Evolutionary conservation across 2,888 invertebrate species (phyloP).

Genomic region (Leucophora obtusa): DNA sequence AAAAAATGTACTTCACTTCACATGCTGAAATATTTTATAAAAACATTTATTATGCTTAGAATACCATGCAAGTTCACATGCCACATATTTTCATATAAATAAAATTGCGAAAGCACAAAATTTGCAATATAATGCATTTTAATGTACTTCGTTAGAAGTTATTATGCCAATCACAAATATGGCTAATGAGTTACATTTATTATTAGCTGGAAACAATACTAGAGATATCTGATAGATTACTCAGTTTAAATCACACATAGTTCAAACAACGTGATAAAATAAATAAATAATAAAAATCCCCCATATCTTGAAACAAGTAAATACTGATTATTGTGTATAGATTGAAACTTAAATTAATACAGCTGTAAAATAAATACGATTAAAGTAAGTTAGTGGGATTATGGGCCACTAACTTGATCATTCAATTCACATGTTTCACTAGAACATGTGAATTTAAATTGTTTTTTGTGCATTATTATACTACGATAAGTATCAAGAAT

Average conservation of each 20-base stretch:
- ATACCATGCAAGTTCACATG: background rate
- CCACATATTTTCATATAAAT: background rate
- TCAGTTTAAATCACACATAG: background rate
- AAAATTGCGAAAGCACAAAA: slow-evolving; percentile 25
- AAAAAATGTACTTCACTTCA: background rate
- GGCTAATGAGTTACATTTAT: no score
- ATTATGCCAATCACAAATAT: slow-evolving; percentile 23
- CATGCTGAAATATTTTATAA: background rate
- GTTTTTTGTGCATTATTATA: background rate
- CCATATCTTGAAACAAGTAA: background rate
- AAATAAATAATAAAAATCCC: background rate
- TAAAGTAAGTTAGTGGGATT: background rate
- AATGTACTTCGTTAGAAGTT: slow-evolving; percentile 41
- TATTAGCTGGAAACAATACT: background rate
- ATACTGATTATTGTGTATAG: background rate
- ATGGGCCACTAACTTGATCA: background rate
- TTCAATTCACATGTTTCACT: background rate
- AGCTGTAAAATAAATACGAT: background rate
- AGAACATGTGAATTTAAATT: background rate
- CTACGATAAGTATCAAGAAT: background rate
- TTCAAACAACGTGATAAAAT: background rate
- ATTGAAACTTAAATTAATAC: background rate
- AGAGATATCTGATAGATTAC: slow-evolving; percentile 6
- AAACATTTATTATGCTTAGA: background rate
- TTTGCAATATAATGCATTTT: slow-evolving; percentile 49